Base-by-base conservation (phyloP, 2,888 invertebrate genomes). In the Scaptomyza tumidula region DNA sequence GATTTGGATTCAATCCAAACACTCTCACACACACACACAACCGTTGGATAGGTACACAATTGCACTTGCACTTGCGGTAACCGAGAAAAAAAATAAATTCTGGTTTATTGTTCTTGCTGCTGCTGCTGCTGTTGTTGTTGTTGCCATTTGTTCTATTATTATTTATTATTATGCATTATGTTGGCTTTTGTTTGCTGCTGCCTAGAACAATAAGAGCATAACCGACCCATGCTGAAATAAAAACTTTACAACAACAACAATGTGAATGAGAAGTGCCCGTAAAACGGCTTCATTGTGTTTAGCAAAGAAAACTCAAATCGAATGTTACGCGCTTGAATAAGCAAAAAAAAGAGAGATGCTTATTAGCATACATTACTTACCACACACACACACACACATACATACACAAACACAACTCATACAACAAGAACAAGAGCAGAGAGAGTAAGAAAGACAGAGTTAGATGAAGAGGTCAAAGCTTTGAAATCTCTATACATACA, bases 21-120 rank as follows among this genome's bases (percentile, higher is more conserved):
- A 53, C 37, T 35, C 44, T 41, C 31, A 41, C 29, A 43, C 33
- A 56, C n/a, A 33, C n/a, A 41, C 27, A 43, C 19, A 52, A 37
- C 9, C 55, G 35, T 59, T 31, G 54, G 49, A 49, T 50, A 50
- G 50, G 55, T 44, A 64, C 35, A 58, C 55, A 67, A 45, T 75
- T 75, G 78, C 75, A 75, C 75, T 75, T 75, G 78, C 70, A 75
- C 75, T 76, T 70, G 79, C 62, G 56, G 49, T 31, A 53, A 59
- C 35, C 61, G 64, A 57, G 61, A 80, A 66, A 7, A 37, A 35
- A 80, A 66, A 7, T n/a, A 35, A 71, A 63, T 80, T 77, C 80
- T 80, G 77, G 71, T 76, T 77, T 79, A 53, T 49, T 78, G 46
- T 65, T 78, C 44, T 31, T 45, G 37, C 16, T 53, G 48, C 33